phyloP scores from a whole-genome alignment of 2,888 invertebrate species.

The Heliconius charithonia region DNA sequence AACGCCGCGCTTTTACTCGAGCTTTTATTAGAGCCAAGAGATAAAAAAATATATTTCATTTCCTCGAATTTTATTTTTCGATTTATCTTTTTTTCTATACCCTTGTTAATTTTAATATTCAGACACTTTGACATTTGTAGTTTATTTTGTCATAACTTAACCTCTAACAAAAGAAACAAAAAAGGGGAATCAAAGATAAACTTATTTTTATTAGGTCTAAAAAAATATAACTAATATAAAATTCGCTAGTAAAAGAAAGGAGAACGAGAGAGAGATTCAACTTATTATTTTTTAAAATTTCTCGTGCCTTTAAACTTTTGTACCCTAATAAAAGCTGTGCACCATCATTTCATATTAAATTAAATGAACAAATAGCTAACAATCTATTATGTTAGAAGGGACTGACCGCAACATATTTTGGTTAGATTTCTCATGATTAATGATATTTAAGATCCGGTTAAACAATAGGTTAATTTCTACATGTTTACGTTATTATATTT shows the following conservation, averaged over 20 bases:
- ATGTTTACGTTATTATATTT: not conserved
- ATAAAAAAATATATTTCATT: not conserved
- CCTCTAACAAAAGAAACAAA: no score
- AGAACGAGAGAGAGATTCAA: no score
- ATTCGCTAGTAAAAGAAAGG: not conserved
- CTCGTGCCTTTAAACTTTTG: not conserved
- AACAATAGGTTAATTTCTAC: slow-evolving; percentile 34
- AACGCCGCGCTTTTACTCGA: not conserved
- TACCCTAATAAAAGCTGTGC: not conserved
- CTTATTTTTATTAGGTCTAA: not conserved
- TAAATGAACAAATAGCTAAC: slow-evolving; percentile 44
- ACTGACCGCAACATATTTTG: slow-evolving; percentile 50
- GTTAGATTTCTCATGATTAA: slow-evolving; percentile 52
- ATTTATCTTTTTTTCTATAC: no score
- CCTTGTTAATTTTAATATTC: no score
- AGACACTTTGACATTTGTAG: no score
- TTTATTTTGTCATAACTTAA: no score
- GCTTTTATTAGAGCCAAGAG: not conserved
- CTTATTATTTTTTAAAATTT: no score
- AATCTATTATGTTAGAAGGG: slow-evolving; percentile 44
- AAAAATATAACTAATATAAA: not conserved
- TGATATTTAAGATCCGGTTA: slow-evolving; percentile 41
- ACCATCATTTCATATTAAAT: slow-evolving; percentile 10
- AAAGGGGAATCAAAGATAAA: no score
- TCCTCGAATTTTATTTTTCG: no score